Evolutionary conservation across 2,113 vertebrate genomes (phyloP), one percentile per base, ranked within the genome.

Genomic region (Salminus brasiliensis): DNA sequence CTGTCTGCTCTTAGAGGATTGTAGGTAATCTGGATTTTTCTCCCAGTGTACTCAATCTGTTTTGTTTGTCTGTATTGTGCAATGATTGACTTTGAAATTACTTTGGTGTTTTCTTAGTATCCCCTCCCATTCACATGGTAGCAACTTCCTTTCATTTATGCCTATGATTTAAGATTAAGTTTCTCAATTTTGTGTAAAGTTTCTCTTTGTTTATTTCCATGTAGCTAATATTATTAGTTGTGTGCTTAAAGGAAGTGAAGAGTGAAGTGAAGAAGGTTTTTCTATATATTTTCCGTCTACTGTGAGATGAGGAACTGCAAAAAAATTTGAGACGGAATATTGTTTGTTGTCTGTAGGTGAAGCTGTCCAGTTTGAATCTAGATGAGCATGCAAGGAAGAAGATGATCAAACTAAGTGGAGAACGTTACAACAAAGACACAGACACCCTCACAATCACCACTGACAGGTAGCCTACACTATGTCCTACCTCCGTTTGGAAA

Each of bases 311-410:
- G 16, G 5, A 21, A 49, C 21, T 49, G n/a, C n/a, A n/a, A n/a
- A n/a, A n/a, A n/a, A n/a, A n/a, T n/a, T n/a, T n/a, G n/a, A n/a
- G n/a, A n/a, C n/a, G n/a, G n/a, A n/a, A n/a, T n/a, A n/a, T 11
- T 49, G 5, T 10, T 66, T 27, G 10, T 11, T 78, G 3, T 63
- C 18, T 67, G 27, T 85, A 99, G 98, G 89, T 98, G 34, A 97
- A 94, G 87, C 91, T 98, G 83, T 97, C 95, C 69, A 93, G 85
- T 86, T 87, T 99, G 85, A 98, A 98, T 84, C 92, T 99, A 85
- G 96, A 99, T 78, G 93, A 96, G 8, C 98, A 98, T 1, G 96
- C 97, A 43, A 94, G 90, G 85, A 97, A 95, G 90, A 98, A 99
- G 87, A 89, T 98, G 49, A 87, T 97, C 81, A 98, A 95, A 87